phyloP scores from a whole-genome alignment of 2,797 vertebrate genomes.

The Sarcoramphus papa region DNA sequence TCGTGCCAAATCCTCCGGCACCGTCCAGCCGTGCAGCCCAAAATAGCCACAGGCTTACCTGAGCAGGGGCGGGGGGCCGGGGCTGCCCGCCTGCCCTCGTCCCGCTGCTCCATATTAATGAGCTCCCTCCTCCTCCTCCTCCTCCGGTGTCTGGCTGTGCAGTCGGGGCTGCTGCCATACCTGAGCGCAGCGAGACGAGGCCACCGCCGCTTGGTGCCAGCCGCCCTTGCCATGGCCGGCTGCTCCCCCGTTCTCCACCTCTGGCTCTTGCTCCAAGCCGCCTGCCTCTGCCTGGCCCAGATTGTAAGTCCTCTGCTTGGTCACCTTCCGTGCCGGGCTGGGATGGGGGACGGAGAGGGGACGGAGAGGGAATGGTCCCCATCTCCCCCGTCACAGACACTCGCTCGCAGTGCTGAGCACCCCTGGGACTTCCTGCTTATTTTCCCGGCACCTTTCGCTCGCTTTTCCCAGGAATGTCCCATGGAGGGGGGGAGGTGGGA shows the following conservation, averaged over 20 bases:
- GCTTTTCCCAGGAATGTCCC: not conserved
- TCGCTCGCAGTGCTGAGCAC: fast-evolving
- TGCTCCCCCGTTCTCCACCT: slow-evolving; percentile 62
- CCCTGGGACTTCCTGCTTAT: not conserved
- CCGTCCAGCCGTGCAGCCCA: not conserved
- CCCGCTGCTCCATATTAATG: slow-evolving; percentile 61
- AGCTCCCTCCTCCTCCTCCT: not conserved
- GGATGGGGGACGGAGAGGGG: not conserved
- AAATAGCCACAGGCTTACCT: not conserved
- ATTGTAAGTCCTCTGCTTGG: slow-evolving; percentile 81
- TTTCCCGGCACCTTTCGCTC: not conserved
- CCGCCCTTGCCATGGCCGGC: slow-evolving; percentile 75
- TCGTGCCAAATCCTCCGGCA: not conserved
- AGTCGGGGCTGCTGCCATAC: not conserved
- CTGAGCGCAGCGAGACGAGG: slow-evolving; percentile 50
- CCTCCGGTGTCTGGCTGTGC: not conserved
- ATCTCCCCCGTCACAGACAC: fast-evolving
- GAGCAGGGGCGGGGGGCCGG: not conserved
- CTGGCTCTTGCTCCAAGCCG: slow-evolving; percentile 81
- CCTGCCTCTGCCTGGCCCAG: slow-evolving; percentile 88
- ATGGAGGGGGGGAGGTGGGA: not conserved
- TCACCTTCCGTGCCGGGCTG: not conserved
- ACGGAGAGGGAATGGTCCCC: not conserved
- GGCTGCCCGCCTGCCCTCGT: not conserved
- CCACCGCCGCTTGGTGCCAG: not conserved